Evolutionary conservation across 2,888 invertebrate genomes (phyloP).

Genomic region (Andricus curvator): DNA sequence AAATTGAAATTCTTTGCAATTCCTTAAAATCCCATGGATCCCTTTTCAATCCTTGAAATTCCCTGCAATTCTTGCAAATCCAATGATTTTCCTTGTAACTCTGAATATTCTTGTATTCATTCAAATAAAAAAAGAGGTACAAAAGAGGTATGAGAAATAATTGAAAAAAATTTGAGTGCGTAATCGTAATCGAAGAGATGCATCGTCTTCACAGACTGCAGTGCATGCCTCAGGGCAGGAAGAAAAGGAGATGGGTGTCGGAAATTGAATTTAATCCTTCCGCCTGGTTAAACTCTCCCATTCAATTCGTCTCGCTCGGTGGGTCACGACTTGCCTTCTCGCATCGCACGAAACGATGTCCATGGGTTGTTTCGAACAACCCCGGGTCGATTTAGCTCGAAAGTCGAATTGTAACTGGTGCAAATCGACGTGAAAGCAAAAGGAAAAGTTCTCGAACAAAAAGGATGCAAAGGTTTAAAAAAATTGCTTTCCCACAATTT

Average conservation of each 20-base stretch:
- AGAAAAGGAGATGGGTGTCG: constrained; percentile 41
- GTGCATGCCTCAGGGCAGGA: not conserved
- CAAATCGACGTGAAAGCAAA: not conserved
- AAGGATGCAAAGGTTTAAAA: too few relatives aligned
- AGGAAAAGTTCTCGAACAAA: too few relatives aligned
- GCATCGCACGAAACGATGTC: constrained; percentile 20
- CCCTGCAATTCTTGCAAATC: too few relatives aligned
- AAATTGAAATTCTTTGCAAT: too few relatives aligned
- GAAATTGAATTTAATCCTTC: constrained; percentile 67
- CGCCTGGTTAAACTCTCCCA: constrained; percentile 53
- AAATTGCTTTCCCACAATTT: too few relatives aligned
- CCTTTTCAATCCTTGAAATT: too few relatives aligned
- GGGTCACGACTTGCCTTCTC: constrained; percentile 56
- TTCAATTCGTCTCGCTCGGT: constrained; percentile 63
- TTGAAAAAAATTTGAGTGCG: not conserved
- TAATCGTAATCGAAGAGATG: not conserved
- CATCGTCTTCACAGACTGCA: not conserved
- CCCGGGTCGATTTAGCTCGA: not conserved
- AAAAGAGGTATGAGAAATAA: not conserved
- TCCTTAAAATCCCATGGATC: too few relatives aligned
- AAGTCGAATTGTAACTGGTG: not conserved
- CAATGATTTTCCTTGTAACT: too few relatives aligned
- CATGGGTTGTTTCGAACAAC: not conserved
- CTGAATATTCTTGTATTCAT: too few relatives aligned
- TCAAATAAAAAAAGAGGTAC: too few relatives aligned